Conservation (phyloP, 2,888 invertebrate genomes). For the Heliconius charithonia region DNA sequence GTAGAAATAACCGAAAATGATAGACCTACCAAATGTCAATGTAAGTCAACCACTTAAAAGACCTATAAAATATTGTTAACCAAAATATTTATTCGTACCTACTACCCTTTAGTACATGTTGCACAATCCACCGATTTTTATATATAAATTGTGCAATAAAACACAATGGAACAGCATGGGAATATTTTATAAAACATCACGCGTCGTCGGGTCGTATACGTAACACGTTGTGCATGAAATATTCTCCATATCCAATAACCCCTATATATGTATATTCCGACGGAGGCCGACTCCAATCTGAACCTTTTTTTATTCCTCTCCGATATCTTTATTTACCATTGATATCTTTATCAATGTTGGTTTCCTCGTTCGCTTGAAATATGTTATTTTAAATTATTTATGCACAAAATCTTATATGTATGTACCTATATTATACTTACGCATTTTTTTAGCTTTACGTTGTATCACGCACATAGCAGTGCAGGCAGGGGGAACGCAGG, state of each 20-base stretch:
- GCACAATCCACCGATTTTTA: background rate
- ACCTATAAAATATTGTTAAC: too few species aligned
- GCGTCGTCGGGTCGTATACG: slow-evolving; percentile 5
- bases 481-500: too few species aligned
- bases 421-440: background rate
- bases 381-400: background rate
- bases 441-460: too few species aligned
- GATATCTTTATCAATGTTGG: slow-evolving; percentile 23
- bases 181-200: slow-evolving; percentile 9
- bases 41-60: too few species aligned
- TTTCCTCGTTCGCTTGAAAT: background rate
- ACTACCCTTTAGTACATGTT: background rate
- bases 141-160: slow-evolving; percentile 8
- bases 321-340: slow-evolving; percentile 4
- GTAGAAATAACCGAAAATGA: too few species aligned
- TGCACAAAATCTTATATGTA: background rate
- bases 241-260: background rate
- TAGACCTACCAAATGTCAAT: too few species aligned
- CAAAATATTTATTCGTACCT: background rate
- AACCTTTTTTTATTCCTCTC: slow-evolving; percentile 6
- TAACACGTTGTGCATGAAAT: slow-evolving; percentile 2
- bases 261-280: background rate
- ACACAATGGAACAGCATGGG: background rate
- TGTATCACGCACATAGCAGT: too few species aligned
- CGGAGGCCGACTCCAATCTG: background rate